These are phyloP conservation scores for Clarias magur DNA, from an alignment of 2,113 vertebrate genomes.

Conservation along the genomic window DNA sequence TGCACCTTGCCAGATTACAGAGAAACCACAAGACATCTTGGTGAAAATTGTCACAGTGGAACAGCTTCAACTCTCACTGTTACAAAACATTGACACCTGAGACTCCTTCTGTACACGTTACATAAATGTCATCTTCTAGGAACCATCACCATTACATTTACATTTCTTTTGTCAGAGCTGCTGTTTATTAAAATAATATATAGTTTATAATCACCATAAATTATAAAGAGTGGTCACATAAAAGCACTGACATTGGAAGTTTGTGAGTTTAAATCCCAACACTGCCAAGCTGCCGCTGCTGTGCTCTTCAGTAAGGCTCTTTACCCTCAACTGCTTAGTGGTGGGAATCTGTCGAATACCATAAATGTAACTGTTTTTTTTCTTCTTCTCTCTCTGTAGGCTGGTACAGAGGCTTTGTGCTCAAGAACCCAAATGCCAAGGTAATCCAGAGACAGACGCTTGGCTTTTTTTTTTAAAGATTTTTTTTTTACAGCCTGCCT, in stretches of 20 bases:
- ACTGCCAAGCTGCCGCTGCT: neutral
- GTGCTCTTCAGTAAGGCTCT: neutral
- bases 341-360: neutral
- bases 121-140: no score
- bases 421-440: slow-evolving; percentile 95
- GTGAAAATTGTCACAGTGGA: neutral
- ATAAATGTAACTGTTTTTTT: neutral
- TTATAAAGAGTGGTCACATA: neutral
- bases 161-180: neutral
- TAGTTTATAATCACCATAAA: neutral
- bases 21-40: neutral
- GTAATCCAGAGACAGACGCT: slow-evolving; percentile 69
- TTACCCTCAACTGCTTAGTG: neutral
- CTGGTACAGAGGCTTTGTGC: slow-evolving; percentile 97
- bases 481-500: slow-evolving; percentile 5
- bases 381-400: slow-evolving; percentile 73
- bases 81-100: neutral
- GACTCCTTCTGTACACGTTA: neutral
- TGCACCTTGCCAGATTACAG: neutral
- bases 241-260: no score
- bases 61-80: neutral
- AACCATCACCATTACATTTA: no score
- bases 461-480: neutral
- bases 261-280: neutral
- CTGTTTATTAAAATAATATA: neutral